Conservation (phyloP, 92 coral and sea anemone genomes). For the Blastomussa wellsi region DNA sequence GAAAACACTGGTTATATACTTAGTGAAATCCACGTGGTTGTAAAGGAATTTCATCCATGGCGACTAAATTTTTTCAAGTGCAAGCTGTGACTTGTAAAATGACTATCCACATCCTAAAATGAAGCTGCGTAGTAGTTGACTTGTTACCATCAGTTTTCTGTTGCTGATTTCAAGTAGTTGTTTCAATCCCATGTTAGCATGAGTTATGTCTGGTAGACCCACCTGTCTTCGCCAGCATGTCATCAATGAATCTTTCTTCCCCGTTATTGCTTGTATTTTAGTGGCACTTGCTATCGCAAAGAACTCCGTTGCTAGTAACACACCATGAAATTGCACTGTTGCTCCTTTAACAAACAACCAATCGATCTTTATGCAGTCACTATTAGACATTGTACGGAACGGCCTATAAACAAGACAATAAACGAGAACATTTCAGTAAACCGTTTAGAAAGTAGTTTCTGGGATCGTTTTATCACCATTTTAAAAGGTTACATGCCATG, state of each 20-base stretch:
- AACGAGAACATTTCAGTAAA: not conserved
- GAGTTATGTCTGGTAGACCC: not conserved
- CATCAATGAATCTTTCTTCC: not conserved
- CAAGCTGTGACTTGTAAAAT: conserved; percentile 2
- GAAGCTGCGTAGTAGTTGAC: not conserved
- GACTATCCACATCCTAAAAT: not conserved
- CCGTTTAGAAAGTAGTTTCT: not conserved
- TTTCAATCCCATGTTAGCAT: not conserved
- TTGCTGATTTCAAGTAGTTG: not conserved
- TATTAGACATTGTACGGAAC: not conserved
- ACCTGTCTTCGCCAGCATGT: not conserved
- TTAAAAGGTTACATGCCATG: not conserved
- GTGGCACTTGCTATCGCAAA: too few relatives aligned
- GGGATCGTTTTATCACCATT: not conserved
- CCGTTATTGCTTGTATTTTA: not conserved
- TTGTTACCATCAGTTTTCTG: not conserved
- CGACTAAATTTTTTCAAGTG: not conserved
- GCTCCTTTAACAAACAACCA: too few relatives aligned
- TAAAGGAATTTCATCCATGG: not conserved
- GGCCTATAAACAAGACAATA: too few relatives aligned
- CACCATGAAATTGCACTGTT: too few relatives aligned
- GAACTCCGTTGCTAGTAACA: too few relatives aligned
- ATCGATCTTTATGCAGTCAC: not conserved
- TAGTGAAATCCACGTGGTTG: not conserved
- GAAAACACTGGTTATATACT: conserved; percentile 4